Evolutionary conservation across 1,140 invertebrate genomes (phyloP).

Genomic region (Yoshiicerus persimilis): DNA sequence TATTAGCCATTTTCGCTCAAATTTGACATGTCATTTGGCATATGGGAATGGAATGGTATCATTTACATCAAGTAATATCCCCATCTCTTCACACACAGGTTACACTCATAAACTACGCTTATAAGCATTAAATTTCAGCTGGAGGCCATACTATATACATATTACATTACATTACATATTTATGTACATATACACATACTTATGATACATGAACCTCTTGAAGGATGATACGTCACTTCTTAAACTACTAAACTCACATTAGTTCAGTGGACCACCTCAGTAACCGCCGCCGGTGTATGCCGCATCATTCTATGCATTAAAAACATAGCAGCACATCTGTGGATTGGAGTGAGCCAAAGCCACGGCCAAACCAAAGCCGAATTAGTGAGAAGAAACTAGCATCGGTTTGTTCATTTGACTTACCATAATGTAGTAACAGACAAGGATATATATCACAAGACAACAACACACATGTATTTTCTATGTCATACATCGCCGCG

Average conservation of each 20-base stretch:
- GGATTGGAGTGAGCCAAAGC: neutral
- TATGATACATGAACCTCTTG: neutral
- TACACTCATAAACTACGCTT: neutral
- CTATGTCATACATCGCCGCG: neutral
- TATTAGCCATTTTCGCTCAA: conserved; percentile 27
- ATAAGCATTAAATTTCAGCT: neutral
- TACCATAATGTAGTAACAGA: neutral
- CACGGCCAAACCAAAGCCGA: neutral
- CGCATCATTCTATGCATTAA: neutral
- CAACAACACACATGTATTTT: neutral
- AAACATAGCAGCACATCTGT: neutral
- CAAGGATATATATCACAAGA: neutral
- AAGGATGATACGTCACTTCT: neutral
- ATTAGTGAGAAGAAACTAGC: neutral
- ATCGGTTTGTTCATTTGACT: neutral
- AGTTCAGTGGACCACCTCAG: conserved; percentile 5
- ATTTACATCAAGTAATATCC: neutral
- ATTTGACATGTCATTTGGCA: conserved; percentile 29
- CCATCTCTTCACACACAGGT: neutral
- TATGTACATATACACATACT: neutral
- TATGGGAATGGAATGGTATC: neutral
- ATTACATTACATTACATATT: neutral
- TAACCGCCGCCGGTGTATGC: neutral
- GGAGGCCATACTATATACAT: neutral
- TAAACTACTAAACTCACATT: neutral